phyloP scores from a whole-genome alignment of 2,797 vertebrate genomes.

The Pseudochaenichthys georgianus region DNA sequence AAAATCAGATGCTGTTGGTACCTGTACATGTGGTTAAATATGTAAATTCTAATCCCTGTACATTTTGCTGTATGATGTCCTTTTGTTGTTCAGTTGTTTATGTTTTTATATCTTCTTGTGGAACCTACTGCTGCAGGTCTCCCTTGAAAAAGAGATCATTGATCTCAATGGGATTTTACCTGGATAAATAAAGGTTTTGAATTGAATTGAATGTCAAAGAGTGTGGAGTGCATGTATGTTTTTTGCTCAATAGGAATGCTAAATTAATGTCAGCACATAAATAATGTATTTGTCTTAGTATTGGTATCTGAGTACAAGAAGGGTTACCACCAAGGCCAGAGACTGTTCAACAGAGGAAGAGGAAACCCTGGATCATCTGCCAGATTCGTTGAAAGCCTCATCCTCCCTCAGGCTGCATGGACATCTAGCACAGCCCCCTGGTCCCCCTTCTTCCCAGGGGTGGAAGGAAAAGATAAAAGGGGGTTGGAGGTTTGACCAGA shows the following conservation, averaged over 20 bases:
- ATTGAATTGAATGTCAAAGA: slow-evolving; percentile 8
- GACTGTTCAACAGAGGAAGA: slow-evolving; percentile 37
- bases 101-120: too few species aligned
- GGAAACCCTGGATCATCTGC: slow-evolving; percentile 62
- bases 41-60: too few species aligned
- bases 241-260: not conserved
- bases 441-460: slow-evolving; percentile 26
- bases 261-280: not conserved
- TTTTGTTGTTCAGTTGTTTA: too few species aligned
- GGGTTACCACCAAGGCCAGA: slow-evolving; percentile 44
- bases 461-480: slow-evolving; percentile 38
- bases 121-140: too few species aligned
- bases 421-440: slow-evolving; percentile 40
- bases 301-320: slow-evolving; percentile 4
- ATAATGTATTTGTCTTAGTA: not conserved
- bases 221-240: not conserved
- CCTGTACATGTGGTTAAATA: too few species aligned
- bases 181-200: too few species aligned
- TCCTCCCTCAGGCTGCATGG: slow-evolving; percentile 47
- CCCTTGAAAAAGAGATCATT: too few species aligned
- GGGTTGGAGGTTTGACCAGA: slow-evolving; percentile 34
- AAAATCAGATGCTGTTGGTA: too few species aligned
- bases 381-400: slow-evolving; percentile 52
- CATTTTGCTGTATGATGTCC: too few species aligned
- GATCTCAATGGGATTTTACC: too few species aligned